phyloP scores from a whole-genome alignment of 2,888 invertebrate species.

The Melinopterus prodromus region DNA sequence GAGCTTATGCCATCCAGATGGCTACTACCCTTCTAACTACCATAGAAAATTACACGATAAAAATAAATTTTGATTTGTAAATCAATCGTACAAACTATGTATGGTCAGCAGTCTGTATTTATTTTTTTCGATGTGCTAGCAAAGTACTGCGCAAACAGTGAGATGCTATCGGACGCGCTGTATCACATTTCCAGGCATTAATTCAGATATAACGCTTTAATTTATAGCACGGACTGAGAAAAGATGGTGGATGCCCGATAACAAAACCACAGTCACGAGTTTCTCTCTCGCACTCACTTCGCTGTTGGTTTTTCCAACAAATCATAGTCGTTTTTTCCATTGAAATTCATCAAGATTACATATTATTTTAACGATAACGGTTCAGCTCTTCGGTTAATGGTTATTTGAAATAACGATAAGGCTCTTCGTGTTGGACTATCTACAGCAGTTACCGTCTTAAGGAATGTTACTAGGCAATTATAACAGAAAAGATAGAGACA shows the following conservation, averaged over 20 bases:
- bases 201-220: conserved; percentile 23
- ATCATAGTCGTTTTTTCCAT: background rate
- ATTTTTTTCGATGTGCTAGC: background rate
- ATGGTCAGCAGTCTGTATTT: background rate
- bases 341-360: background rate
- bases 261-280: conserved; percentile 8
- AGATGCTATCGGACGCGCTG: conserved; percentile 8
- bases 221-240: conserved; percentile 25
- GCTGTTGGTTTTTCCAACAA: background rate
- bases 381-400: background rate
- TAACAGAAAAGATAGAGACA: background rate
- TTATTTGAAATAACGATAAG: background rate
- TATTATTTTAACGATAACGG: conserved; percentile 4
- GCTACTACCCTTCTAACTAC: too few species aligned
- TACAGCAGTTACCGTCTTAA: background rate
- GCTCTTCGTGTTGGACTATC: background rate
- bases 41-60: too few species aligned
- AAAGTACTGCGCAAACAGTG: background rate
- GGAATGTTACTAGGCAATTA: background rate
- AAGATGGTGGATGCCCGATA: conserved; percentile 21
- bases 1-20: too few species aligned
- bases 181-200: conserved; percentile 29
- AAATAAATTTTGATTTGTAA: background rate
- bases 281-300: background rate
- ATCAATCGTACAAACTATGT: background rate